phyloP scores from a whole-genome alignment of 2,113 vertebrate genomes.

The Melozone crissalis region DNA sequence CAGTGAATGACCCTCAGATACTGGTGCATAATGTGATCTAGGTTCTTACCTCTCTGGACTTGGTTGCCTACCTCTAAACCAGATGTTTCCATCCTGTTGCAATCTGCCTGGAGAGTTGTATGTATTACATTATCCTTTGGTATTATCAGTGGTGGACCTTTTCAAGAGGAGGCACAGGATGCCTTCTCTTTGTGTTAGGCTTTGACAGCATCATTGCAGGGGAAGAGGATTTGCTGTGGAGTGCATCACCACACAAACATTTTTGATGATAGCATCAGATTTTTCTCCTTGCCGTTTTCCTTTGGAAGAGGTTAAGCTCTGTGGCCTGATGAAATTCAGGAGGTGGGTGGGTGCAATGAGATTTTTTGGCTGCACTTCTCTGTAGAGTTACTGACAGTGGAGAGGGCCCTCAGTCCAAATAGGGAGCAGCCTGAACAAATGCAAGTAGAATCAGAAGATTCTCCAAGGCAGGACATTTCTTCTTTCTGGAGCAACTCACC shows the following conservation, averaged over 20 bases:
- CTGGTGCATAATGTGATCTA: not conserved
- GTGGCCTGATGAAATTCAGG: slow-evolving; percentile 3
- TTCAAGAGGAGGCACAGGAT: not conserved
- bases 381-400: not conserved
- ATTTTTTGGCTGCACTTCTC: slow-evolving; percentile 18
- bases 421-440: not conserved
- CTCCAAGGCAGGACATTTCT: not conserved
- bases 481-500: not conserved
- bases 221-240: not conserved
- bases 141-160: not conserved
- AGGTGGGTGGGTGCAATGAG: not conserved
- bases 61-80: not conserved
- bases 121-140: not conserved
- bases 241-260: not conserved
- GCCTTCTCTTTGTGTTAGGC: not conserved
- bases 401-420: not conserved
- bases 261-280: not conserved
- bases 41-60: not conserved
- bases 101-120: not conserved
- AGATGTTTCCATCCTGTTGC: not conserved
- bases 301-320: not conserved
- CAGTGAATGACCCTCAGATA: not conserved
- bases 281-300: slow-evolving; percentile 15
- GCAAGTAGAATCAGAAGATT: not conserved
- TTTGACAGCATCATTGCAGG: not conserved